A percentile compares a stretch with the other conserved stretches of the same genome.
These are phyloP conservation scores for Parnassius apollo DNA, from an alignment of 2,888 invertebrate species.

Conservation along the genomic window DNA sequence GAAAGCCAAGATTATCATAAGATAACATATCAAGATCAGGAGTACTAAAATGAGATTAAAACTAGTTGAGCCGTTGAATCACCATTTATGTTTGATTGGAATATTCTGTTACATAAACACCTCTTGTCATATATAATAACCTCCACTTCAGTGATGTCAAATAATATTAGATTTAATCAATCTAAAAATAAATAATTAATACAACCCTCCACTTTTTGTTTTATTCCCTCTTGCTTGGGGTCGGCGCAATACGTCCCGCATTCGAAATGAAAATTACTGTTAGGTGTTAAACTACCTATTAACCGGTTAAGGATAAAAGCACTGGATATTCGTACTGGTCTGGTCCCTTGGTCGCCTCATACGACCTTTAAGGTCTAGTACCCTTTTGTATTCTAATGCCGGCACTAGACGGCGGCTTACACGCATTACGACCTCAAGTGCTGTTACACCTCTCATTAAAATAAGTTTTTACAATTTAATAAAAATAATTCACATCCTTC, in stretches of 20 bases:
- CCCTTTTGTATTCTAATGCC: slow-evolving; percentile 28
- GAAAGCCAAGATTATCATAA: no score
- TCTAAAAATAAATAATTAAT: neutral
- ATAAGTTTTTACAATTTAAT: neutral
- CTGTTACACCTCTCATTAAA: neutral
- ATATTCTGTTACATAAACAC: no score
- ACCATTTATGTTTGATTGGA: no score
- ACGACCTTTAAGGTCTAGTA: slow-evolving; percentile 31
- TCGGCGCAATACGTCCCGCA: slow-evolving; percentile 17
- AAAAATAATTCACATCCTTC: no score
- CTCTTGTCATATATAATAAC: no score
- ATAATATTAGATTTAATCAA: no score
- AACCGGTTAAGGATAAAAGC: slow-evolving; percentile 3
- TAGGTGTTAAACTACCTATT: neutral
- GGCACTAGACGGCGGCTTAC: slow-evolving; percentile 23
- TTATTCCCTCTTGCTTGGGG: slow-evolving; percentile 19
- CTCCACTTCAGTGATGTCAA: no score
- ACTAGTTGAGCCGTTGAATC: neutral
- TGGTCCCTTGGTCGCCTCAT: slow-evolving; percentile 29
- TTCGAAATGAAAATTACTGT: neutral
- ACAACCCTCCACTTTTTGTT: slow-evolving; percentile 6
- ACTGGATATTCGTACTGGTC: slow-evolving; percentile 15
- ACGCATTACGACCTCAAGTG: neutral
- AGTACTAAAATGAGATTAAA: neutral
- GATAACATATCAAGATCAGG: no score